Evolutionary conservation across 1,140 invertebrate genomes (phyloP), one percentile per base, ranked within the genome.

Genomic region (Zophobas morio): DNA sequence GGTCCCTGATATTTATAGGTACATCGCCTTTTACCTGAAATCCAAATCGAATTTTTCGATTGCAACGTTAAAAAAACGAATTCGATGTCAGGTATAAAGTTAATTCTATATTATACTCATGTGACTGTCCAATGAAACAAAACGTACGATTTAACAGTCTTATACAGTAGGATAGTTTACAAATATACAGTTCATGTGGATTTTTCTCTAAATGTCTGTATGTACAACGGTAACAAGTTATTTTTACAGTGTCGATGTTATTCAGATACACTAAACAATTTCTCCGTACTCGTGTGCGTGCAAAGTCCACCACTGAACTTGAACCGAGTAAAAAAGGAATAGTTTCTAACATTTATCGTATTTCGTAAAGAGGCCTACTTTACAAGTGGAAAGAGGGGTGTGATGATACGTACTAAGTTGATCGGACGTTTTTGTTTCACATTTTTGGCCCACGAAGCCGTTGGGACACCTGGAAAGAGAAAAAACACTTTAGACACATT

Each of bases 371-470:
- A 82, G 76, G 78, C 83, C 82, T 81, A 82, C 73, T 77, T 80
- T 83, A 82, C 82, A 82, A 79, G 80, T 77, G 79, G 76, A 82
- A 74, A 53, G 53, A 80, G 76, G 60, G 34, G 77, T 80, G 80
- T 84, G 80, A 56, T 63, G 79, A 84, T 84, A 85, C 83, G 79
- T 85, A 85, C 84, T 84, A 76, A 79, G 73, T 70, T 78, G 74
- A 57, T 63, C 66, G 66, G 82, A 80, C 66, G 93, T 92, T 90
- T 96, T 95, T 84, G 90, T 92, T 88, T 95, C 94, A 88, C 95
- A 96, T 82, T 93, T 90, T 86, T 92, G 90, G 83, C 95, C 95
- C 84, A 91, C 92, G 90, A 92, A 96, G 81, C 93, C 94, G 85
- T 94, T 93, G 81, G 92, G 91, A 87, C 95, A 96, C 89, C 95